These are phyloP conservation scores for Sapajus apella DNA, from an alignment of 2,113 vertebrate genomes.

Conservation along the genomic window DNA sequence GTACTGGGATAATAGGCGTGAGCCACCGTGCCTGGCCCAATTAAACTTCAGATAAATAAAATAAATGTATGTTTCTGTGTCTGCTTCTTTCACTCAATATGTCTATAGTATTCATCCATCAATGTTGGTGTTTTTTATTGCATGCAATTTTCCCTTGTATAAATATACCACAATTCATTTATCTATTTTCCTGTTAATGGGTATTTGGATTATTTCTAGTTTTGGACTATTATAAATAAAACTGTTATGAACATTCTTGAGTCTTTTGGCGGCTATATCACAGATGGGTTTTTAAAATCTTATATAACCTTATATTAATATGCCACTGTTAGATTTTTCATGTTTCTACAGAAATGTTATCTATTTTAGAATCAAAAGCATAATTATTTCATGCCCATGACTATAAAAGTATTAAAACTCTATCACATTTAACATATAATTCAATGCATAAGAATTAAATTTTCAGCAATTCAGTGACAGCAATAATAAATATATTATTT, in stretches of 20 bases:
- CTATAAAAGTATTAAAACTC: neutral
- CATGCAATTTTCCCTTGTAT: neutral
- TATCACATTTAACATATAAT: neutral
- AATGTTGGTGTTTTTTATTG: neutral
- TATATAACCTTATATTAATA: neutral
- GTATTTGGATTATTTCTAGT: neutral
- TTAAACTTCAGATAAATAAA: neutral
- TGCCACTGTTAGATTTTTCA: neutral
- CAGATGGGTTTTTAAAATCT: neutral
- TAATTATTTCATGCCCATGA: slow-evolving; percentile 26
- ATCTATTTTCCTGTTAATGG: neutral
- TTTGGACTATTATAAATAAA: neutral
- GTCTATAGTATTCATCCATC: neutral
- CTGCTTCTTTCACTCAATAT: neutral
- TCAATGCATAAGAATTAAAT: neutral
- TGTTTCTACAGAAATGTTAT: neutral
- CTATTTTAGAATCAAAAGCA: neutral
- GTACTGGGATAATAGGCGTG: too few relatives aligned
- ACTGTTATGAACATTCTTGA: neutral
- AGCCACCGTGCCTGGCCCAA: too few relatives aligned
- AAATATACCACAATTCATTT: neutral
- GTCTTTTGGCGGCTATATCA: neutral
- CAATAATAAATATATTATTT: neutral
- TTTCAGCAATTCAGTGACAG: neutral
- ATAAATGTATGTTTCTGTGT: neutral